Conservation (phyloP, 2,888 invertebrate species). For the Ischnura elegans region DNA sequence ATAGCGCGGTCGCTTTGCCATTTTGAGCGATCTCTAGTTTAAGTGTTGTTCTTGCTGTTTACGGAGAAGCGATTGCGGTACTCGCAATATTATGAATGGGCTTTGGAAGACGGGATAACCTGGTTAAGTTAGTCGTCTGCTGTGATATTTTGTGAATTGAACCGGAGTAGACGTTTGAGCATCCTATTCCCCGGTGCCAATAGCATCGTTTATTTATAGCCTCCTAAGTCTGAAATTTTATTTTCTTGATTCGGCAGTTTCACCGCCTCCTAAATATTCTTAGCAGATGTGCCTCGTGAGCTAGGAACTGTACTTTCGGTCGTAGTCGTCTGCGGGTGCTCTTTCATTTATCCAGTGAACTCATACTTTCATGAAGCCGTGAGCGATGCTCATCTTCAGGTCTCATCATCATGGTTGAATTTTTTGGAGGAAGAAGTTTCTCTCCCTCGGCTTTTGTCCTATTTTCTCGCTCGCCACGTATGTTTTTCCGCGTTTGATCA, state of each 20-base stretch:
- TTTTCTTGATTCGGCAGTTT: not conserved
- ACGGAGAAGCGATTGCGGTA: not conserved
- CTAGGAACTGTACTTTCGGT: not conserved
- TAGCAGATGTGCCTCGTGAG: not conserved
- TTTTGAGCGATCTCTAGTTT: not conserved
- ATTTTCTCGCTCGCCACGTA: too few relatives aligned
- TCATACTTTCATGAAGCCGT: not conserved
- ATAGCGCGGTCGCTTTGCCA: not conserved
- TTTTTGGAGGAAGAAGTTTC: not conserved
- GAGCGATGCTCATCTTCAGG: not conserved
- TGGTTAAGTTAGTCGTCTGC: too few relatives aligned
- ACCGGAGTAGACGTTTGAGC: not conserved
- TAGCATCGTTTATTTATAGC: constrained; percentile 13
- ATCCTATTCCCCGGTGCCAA: not conserved
- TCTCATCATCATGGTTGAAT: too few relatives aligned
- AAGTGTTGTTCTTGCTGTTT: not conserved
- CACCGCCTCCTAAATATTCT: constrained; percentile 23
- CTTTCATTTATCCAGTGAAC: not conserved
- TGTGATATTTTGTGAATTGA: too few relatives aligned
- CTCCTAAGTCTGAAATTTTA: not conserved
- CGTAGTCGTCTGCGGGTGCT: not conserved
- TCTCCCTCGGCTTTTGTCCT: too few relatives aligned
- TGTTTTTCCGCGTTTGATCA: too few relatives aligned
- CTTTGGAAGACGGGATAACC: too few relatives aligned
- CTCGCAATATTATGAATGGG: not conserved